phyloP scores from a whole-genome alignment of 37 sponge, comb jelly and placozoan species.

The Halichondria panicea region DNA sequence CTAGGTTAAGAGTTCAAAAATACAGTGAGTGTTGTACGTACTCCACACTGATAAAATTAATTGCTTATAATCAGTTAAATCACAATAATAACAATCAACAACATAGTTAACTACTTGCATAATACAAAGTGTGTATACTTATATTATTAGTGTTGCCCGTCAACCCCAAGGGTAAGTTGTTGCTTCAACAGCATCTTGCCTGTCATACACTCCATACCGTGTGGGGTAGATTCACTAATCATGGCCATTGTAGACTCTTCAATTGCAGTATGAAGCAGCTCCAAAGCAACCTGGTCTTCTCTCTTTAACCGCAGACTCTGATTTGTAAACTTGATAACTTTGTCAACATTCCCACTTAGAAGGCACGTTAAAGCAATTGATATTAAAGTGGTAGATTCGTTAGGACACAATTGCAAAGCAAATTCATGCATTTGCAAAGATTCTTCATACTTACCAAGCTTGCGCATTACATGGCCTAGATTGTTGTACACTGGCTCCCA shows the following conservation, averaged over 20 bases:
- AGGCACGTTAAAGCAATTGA: conserved; percentile 69
- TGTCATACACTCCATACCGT: too few species aligned
- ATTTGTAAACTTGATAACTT: conserved; percentile 42
- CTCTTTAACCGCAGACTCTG: conserved; percentile 54
- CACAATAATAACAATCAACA: too few species aligned
- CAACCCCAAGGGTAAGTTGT: too few species aligned
- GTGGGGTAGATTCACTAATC: too few species aligned
- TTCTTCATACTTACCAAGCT: conserved; percentile 56
- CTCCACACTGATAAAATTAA: too few species aligned
- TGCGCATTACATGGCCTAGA: conserved; percentile 73
- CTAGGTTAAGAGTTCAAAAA: too few species aligned
- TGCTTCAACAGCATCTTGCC: too few species aligned
- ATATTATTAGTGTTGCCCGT: too few species aligned
- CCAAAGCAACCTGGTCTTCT: conserved; percentile 61
- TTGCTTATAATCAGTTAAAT: too few species aligned
- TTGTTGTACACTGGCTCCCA: conserved; percentile 90
- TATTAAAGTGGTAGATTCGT: conserved; percentile 56
- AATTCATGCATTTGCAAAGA: conserved; percentile 47
- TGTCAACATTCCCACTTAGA: conserved; percentile 50
- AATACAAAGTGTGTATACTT: too few species aligned
- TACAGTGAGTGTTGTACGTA: too few species aligned
- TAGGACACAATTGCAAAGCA: conserved; percentile 58
- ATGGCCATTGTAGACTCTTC: conserved; percentile 13
- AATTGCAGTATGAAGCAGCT: conserved; percentile 51
- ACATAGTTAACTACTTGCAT: too few species aligned